Evolutionary conservation across 2,113 vertebrate species (phyloP).

Genomic region (Hypanus sabinus): DNA sequence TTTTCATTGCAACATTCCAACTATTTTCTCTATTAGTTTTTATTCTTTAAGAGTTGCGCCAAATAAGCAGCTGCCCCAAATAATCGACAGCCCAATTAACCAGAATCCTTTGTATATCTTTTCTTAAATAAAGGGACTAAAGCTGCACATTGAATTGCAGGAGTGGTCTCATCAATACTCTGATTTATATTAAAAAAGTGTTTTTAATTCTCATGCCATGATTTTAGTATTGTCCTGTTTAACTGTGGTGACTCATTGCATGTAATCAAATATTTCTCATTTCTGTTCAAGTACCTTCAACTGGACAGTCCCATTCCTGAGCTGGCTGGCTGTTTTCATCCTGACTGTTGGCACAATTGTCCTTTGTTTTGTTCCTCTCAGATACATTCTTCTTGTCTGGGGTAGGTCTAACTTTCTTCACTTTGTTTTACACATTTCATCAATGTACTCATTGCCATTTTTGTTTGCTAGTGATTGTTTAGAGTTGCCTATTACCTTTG

Average conservation of each 20-base stretch:
- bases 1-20: too few species aligned
- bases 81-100: too few species aligned
- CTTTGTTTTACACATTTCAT: conserved; percentile 45
- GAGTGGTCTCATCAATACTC: too few species aligned
- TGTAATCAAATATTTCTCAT: conserved; percentile 29
- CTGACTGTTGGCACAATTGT: conserved; percentile 70
- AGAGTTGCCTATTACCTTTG: conserved; percentile 47
- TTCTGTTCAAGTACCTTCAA: conserved; percentile 78
- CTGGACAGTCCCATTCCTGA: conserved; percentile 96
- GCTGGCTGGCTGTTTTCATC: conserved; percentile 85
- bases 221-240: not conserved
- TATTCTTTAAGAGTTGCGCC: too few species aligned
- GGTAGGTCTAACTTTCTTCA: conserved; percentile 67
- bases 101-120: too few species aligned
- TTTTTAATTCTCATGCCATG: not conserved
- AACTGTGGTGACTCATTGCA: not conserved
- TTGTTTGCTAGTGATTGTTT: conserved; percentile 50
- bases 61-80: too few species aligned
- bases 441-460: conserved; percentile 50
- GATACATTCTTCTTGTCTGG: conserved; percentile 93
- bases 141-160: too few species aligned
- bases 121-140: too few species aligned
- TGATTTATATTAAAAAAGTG: too few species aligned
- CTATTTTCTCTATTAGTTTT: too few species aligned
- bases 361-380: conserved; percentile 88